These are phyloP conservation scores for Amyelois transitella DNA, from an alignment of 1,140 invertebrate species.

Conservation along the genomic window DNA sequence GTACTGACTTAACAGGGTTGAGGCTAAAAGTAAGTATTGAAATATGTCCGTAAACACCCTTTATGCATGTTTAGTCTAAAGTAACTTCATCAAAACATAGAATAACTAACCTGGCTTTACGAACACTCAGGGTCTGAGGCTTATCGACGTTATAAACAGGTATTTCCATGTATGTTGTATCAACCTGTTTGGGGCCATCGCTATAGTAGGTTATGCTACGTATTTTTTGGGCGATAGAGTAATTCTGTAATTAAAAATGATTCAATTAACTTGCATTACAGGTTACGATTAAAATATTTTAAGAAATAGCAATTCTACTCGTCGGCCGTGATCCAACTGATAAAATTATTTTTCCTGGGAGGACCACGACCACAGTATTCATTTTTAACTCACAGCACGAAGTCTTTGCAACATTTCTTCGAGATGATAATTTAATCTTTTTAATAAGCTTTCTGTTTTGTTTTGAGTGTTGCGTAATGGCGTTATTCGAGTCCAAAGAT, in stretches of 20 bases:
- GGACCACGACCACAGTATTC: too few species aligned
- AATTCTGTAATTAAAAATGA: not conserved
- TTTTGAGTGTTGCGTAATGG: too few species aligned
- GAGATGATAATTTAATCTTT: not conserved
- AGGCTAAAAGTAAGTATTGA: too few species aligned
- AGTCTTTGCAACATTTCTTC: not conserved
- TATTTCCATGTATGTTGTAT: conserved; percentile 62
- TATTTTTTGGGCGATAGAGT: conserved; percentile 15
- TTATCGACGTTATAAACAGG: conserved; percentile 62
- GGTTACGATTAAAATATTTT: not conserved
- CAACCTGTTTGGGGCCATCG: conserved; percentile 31
- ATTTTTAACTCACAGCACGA: conserved; percentile 3
- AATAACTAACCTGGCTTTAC: conserved; percentile 60
- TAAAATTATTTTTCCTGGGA: too few species aligned
- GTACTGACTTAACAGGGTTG: too few species aligned
- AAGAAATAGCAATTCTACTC: too few species aligned
- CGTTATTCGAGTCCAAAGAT: too few species aligned
- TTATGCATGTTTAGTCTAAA: too few species aligned
- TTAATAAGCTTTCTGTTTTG: not conserved
- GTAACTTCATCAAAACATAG: too few species aligned
- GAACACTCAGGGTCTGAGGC: conserved; percentile 55
- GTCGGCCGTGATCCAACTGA: too few species aligned
- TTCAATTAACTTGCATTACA: not conserved
- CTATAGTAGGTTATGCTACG: conserved; percentile 24
- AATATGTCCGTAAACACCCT: too few species aligned